Conservation (phyloP, 2,888 invertebrate genomes). For the Erebia ligea region DNA sequence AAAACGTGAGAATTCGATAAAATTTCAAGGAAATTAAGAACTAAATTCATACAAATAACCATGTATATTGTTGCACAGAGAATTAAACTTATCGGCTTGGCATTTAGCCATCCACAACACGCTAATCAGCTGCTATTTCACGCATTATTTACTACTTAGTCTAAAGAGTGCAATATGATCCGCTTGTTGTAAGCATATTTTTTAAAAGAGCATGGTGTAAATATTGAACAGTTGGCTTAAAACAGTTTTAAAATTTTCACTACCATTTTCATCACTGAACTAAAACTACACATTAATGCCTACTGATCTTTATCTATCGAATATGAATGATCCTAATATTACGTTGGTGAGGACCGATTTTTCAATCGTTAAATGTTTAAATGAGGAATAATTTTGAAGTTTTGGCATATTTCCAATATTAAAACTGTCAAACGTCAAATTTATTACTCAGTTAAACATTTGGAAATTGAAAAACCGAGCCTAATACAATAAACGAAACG, state of each 20-base stretch:
- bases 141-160: slow-evolving; percentile 26
- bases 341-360: slow-evolving; percentile 10
- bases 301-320: slow-evolving; percentile 32
- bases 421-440: no score
- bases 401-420: no score
- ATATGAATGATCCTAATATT: slow-evolving; percentile 29
- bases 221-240: background rate
- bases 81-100: slow-evolving; percentile 31
- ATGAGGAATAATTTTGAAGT: no score
- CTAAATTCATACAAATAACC: slow-evolving; percentile 1
- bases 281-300: slow-evolving; percentile 35
- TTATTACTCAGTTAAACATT: no score
- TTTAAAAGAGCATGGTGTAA: slow-evolving; percentile 9
- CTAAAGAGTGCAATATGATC: slow-evolving; percentile 11
- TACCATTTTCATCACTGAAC: slow-evolving; percentile 26
- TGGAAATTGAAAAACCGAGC: no score
- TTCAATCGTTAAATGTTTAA: no score
- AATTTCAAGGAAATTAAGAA: background rate
- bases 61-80: slow-evolving; percentile 15
- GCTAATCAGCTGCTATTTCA: slow-evolving; percentile 29
- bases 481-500: slow-evolving; percentile 31
- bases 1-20: slow-evolving; percentile 4
- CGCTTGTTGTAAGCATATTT: background rate
- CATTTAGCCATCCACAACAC: slow-evolving; percentile 25
- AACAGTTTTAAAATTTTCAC: slow-evolving; percentile 14